phyloP scores from a whole-genome alignment of 2,113 vertebrate species.

The Genyomyrus donnyi region DNA sequence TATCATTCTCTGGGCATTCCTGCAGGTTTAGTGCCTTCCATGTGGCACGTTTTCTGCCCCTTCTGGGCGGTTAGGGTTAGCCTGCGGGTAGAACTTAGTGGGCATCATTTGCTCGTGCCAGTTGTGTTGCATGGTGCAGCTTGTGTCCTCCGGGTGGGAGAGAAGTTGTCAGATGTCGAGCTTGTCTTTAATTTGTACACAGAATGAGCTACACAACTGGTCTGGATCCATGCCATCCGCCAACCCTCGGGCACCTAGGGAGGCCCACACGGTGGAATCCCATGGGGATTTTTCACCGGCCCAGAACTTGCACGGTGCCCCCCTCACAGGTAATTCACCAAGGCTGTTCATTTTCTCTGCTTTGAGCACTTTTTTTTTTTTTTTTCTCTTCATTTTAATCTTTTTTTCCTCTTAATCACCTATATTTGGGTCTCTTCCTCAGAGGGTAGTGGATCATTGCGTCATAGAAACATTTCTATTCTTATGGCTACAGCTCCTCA shows the following conservation, averaged over 20 bases:
- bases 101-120: not conserved
- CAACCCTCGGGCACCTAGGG: conserved; percentile 70
- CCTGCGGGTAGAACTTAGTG: not conserved
- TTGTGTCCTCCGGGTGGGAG: not conserved
- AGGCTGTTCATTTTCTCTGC: not conserved
- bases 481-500: not conserved
- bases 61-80: not conserved
- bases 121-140: not conserved
- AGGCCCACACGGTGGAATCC: conserved; percentile 70
- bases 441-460: not conserved
- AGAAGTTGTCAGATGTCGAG: not conserved
- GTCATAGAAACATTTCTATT: not conserved
- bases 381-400: not conserved
- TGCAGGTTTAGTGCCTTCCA: not conserved
- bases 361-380: not conserved
- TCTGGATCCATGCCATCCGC: conserved; percentile 62
- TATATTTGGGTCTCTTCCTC: not conserved
- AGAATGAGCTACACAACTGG: conserved; percentile 93
- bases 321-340: conserved; percentile 70
- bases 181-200: not conserved
- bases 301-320: conserved; percentile 79
- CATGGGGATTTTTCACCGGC: conserved; percentile 77
- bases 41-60: not conserved
- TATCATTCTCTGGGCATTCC: not conserved
- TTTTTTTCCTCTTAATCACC: not conserved